Evolutionary conservation across 2,888 invertebrate genomes (phyloP).

Genomic region (Pherbina coryleti): DNA sequence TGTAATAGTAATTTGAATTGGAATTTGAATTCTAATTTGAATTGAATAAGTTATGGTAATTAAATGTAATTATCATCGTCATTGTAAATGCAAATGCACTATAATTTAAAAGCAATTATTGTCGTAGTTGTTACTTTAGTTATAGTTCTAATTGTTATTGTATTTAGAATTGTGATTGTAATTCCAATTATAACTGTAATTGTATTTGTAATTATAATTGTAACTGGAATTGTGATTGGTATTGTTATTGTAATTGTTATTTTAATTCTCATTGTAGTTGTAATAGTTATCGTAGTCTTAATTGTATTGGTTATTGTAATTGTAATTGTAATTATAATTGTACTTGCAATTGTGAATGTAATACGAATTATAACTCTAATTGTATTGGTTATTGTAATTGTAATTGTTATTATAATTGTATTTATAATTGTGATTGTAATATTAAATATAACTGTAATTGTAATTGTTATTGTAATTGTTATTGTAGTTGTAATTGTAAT

Average conservation of each 20-base stretch:
- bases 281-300: neutral
- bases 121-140: neutral
- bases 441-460: neutral
- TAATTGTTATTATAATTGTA: neutral
- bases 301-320: neutral
- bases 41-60: too few relatives aligned
- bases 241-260: too few relatives aligned
- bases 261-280: neutral
- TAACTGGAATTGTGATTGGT: neutral
- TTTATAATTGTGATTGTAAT: neutral
- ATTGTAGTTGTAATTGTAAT: neutral
- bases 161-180: neutral
- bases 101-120: too few relatives aligned
- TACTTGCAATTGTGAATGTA: neutral
- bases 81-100: too few relatives aligned
- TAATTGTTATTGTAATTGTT: neutral
- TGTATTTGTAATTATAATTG: neutral
- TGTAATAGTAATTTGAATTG: neutral
- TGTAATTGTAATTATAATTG: too few relatives aligned
- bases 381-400: neutral
- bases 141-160: neutral
- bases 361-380: neutral
- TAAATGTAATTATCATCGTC: too few relatives aligned
- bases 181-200: neutral
- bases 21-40: too few relatives aligned